Base-by-base conservation (phyloP, 2,113 vertebrate genomes). In the Crocuta crocuta region DNA sequence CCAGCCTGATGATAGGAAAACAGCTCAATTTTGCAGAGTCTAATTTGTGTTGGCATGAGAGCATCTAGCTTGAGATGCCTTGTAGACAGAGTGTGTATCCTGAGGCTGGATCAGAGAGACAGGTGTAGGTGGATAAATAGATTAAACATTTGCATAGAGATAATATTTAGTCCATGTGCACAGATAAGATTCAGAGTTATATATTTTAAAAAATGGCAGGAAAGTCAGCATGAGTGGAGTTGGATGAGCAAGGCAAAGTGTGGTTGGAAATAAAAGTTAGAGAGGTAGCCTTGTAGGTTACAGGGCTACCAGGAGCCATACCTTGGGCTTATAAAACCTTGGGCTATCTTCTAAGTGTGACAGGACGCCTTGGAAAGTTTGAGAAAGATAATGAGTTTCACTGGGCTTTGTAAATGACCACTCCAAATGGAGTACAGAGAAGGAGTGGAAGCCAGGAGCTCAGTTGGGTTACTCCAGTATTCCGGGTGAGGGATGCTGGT, bases 1-100 rank as follows among this genome's bases (percentile, higher is more conserved):
- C 80, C 58, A 70, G 91, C 91, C 76, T 81, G 26, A n/a, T 80
- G 24, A 28, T n/a, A 43, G 80, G 26, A 85, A 85, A 70, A 39
- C 17, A 73, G 65, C 81, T 96, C 78, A 61, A 53, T 89, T 90
- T 48, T 91, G 82, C 79, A 79, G 76, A 31, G 68, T 84, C 89
- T 93, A 53, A 93, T 97, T 85, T 78, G 78, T 82, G 78, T 79
- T 78, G 85, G 73, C 92, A 89, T 15, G 83, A 87, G 82, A 68
- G 93, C 82, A 39, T 73, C n/a, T 61, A 81, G 24, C 53, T 79
- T n/a, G 87, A 81, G 92, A 82, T 12, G 31, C 66, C 73, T 89
- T 63, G 4, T 28, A 35, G 68, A 73, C 73, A 86, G 76, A 87
- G 58, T 53, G 31, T 88, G 68, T 87, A 58, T 61, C 76, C 76